Base-by-base conservation (phyloP, 2,113 vertebrate genomes). In the Galemys pyrenaicus region DNA sequence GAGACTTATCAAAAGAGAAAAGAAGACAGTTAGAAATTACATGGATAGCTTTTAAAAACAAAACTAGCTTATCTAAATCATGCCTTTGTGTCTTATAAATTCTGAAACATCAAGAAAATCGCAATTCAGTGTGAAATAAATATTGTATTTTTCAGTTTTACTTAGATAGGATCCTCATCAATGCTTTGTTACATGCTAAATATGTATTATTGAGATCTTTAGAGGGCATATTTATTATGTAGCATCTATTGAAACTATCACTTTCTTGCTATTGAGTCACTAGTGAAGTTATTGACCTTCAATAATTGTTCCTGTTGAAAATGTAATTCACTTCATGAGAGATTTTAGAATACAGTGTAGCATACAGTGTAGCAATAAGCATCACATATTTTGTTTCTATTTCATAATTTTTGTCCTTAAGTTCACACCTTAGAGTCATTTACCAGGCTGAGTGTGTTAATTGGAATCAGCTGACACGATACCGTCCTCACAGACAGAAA, bases 1-100 rank as follows among this genome's bases (percentile, higher is more conserved):
- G 71, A 92, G 77, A 96, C 95, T 95, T 96, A 94, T 71, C 51
- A 90, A 87, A 37, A 89, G 44, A 74, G 86, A 49, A 89, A 93
- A 95, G 30, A 84, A 95, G 44, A 71, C 11, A 77, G 46, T 77
- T 92, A 67, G 62, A 94, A 91, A 96, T 92, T 68, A 85, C 15
- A 28, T 88, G 51, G 68, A 81, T 22, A 68, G n/a, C 12, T 83
- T 97, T 96, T 87, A 64, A 80, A 79, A 94, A 95, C 65, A 95
- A 24, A 94, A 44, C 10, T 79, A 22, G 37, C 30, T 87, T 97
- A 58, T 93, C 58, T 87, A 84, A 86, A 83, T 60, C 24, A 87
- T 83, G 64, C 20, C n/a, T n/a, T 86, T 73, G 58, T 89, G 65
- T 89, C 60, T 90, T 58, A 51, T 51, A 74, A 62, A 78, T 87